These are phyloP conservation scores for Brachionus sp. DNA, from an alignment of 1,140 invertebrate species.

Conservation along the genomic window DNA sequence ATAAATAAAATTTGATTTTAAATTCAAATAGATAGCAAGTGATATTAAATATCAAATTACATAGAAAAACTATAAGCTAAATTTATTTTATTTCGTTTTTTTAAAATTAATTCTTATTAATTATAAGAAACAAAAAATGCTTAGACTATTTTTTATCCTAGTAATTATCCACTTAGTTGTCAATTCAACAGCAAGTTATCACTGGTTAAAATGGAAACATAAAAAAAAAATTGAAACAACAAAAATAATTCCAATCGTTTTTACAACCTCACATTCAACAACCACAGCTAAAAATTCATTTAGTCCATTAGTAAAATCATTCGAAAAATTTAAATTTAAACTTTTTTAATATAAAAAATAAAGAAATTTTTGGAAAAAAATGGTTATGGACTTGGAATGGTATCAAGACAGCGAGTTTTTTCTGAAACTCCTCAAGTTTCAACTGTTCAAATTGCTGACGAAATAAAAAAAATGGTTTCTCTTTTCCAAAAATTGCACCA, in stretches of 20 bases:
- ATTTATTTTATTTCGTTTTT: no score
- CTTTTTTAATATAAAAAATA: no score
- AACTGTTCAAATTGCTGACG: background rate
- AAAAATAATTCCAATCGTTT: no score
- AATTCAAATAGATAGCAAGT: background rate
- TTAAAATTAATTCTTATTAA: no score
- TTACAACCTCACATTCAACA: no score
- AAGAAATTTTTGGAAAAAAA: constrained; percentile 38
- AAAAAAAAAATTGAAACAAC: no score
- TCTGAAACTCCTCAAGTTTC: background rate
- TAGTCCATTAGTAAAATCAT: no score
- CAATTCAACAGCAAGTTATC: background rate
- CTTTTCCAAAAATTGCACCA: constrained; percentile 22
- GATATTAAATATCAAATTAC: background rate
- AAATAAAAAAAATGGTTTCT: background rate
- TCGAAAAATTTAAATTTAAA: no score
- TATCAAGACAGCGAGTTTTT: background rate
- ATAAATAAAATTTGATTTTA: background rate
- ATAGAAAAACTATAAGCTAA: no score
- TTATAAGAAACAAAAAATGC: background rate
- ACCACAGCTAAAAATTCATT: no score
- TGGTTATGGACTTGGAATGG: constrained; percentile 16
- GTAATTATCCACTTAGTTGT: background rate
- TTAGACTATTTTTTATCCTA: background rate
- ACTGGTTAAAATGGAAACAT: background rate